These are phyloP conservation scores for Xerus inauris DNA, from an alignment of 2,113 vertebrate genomes.

Conservation along the genomic window DNA sequence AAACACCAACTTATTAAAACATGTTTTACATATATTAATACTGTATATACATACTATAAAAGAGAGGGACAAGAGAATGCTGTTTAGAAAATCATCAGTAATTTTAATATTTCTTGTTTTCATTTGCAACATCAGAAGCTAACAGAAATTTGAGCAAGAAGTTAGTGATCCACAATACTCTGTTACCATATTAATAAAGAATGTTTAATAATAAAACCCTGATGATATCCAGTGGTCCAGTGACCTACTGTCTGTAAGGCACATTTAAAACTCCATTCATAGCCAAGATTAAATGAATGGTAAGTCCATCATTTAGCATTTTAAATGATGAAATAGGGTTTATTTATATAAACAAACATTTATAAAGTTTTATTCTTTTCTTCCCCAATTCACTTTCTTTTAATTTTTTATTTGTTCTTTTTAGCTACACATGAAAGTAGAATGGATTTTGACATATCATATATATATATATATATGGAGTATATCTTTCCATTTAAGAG, in stretches of 20 bases:
- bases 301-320: not conserved
- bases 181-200: not conserved
- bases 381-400: not conserved
- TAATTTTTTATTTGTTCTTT: too few species aligned
- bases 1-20: too few species aligned
- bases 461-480: too few species aligned
- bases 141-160: not conserved
- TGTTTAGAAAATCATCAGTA: not conserved
- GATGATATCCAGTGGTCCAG: not conserved
- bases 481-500: too few species aligned
- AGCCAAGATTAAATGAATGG: not conserved
- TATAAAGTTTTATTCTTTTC: not conserved
- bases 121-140: not conserved
- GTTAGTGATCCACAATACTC: not conserved
- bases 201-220: not conserved
- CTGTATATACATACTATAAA: too few species aligned
- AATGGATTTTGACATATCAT: too few species aligned
- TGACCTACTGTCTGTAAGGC: not conserved
- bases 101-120: not conserved
- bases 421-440: too few species aligned
- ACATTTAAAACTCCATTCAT: not conserved
- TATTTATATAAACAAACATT: not conserved
- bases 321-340: constrained; percentile 18
- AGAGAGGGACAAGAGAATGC: not conserved
- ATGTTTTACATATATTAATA: too few species aligned